phyloP scores from a whole-genome alignment of 2,113 vertebrate species.

The Erythrocercus mccallii region DNA sequence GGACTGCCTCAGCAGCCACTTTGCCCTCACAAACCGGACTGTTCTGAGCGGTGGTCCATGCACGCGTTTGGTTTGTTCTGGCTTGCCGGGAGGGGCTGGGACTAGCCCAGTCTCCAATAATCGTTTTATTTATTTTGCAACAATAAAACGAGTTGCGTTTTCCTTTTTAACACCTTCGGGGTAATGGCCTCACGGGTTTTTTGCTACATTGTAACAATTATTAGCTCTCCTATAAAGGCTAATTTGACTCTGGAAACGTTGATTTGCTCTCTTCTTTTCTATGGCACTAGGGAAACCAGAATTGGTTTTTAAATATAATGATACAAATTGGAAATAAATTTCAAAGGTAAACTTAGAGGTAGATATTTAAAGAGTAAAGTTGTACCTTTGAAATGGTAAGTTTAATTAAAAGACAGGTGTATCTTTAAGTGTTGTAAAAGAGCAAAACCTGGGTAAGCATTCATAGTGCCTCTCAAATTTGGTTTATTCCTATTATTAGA shows the following conservation, averaged over 20 bases:
- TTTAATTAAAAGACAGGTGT: background rate
- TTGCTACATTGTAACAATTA: too few relatives aligned
- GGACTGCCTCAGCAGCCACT: too few relatives aligned
- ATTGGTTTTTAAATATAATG: background rate
- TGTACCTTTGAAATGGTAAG: background rate
- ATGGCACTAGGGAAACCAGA: background rate
- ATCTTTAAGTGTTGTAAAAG: background rate
- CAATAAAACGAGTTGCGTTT: too few relatives aligned
- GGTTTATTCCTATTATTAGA: background rate
- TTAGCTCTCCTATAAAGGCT: background rate
- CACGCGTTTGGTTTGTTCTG: too few relatives aligned
- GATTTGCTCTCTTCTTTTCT: background rate
- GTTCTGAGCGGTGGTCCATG: too few relatives aligned
- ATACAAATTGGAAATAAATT: background rate
- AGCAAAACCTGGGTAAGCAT: background rate
- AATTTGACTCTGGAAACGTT: background rate
- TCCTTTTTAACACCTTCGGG: too few relatives aligned
- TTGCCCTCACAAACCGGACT: too few relatives aligned
- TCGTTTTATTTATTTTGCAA: too few relatives aligned
- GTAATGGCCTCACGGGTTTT: too few relatives aligned
- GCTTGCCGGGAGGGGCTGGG: too few relatives aligned
- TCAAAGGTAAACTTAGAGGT: background rate
- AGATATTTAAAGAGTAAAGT: background rate
- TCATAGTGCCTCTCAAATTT: background rate
- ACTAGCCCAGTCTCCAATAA: too few relatives aligned